These are phyloP conservation scores for Procambarus clarkii DNA, from an alignment of 1,140 invertebrate genomes.

Conservation along the genomic window DNA sequence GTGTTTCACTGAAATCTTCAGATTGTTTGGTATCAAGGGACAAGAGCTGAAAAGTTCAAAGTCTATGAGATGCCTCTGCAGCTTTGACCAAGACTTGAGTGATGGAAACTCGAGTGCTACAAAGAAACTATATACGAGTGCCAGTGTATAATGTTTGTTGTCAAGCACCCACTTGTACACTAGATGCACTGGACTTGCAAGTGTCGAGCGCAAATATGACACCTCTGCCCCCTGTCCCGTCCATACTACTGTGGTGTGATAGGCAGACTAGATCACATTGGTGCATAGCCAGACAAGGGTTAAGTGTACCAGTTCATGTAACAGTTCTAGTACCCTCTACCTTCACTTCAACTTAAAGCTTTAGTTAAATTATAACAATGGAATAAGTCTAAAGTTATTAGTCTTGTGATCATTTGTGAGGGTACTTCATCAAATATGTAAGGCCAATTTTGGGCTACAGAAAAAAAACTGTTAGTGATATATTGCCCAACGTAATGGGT, in stretches of 20 bases:
- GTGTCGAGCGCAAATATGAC: slow-evolving; percentile 38
- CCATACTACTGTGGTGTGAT: slow-evolving; percentile 60
- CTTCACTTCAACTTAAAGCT: slow-evolving; percentile 25
- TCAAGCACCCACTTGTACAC: slow-evolving; percentile 23
- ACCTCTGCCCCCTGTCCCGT: slow-evolving; percentile 57
- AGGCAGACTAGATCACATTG: slow-evolving; percentile 58
- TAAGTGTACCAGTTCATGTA: slow-evolving; percentile 43
- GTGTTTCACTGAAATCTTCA: slow-evolving; percentile 45
- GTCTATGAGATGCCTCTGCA: slow-evolving; percentile 36
- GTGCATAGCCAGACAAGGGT: slow-evolving; percentile 54
- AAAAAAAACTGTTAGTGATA: background rate
- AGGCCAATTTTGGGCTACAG: background rate
- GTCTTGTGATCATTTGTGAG: slow-evolving; percentile 10
- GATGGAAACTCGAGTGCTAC: slow-evolving; percentile 55
- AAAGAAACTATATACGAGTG: slow-evolving; percentile 36
- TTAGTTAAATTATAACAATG: slow-evolving; percentile 18
- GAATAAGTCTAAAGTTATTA: slow-evolving; percentile 8
- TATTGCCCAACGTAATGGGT: background rate
- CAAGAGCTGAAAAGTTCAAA: background rate
- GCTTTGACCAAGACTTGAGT: slow-evolving; percentile 50
- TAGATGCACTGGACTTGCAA: slow-evolving; percentile 26
- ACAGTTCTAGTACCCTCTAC: slow-evolving; percentile 47
- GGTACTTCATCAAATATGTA: background rate
- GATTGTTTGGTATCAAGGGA: slow-evolving; percentile 28
- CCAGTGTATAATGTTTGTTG: slow-evolving; percentile 46